Conservation (phyloP, 2,888 invertebrate species). For the Acrocyrtus sp. region DNA sequence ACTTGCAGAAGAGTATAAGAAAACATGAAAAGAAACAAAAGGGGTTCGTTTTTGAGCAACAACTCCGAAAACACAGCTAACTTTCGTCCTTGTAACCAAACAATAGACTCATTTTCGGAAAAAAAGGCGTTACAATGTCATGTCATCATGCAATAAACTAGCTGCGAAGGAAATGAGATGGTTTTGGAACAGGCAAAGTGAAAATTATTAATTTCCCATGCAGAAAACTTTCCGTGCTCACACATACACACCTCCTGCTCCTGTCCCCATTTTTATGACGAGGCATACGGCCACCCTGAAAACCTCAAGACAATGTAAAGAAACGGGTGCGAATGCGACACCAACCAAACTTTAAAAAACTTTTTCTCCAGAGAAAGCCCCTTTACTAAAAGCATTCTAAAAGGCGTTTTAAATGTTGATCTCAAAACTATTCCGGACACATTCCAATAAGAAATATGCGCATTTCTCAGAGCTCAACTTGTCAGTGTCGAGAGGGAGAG, state of each 20-base stretch:
- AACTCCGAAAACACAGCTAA: conserved; percentile 5
- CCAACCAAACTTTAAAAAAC: too few relatives aligned
- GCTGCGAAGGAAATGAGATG: background rate
- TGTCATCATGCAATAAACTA: background rate
- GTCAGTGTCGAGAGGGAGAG: conserved; percentile 10
- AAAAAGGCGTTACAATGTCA: conserved; percentile 36
- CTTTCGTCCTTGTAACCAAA: conserved; percentile 33
- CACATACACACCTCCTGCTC: background rate
- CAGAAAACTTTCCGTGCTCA: too few relatives aligned
- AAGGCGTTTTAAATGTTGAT: too few relatives aligned
- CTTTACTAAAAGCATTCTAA: too few relatives aligned
- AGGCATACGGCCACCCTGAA: too few relatives aligned
- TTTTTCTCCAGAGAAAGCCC: too few relatives aligned
- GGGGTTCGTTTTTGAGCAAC: too few relatives aligned
- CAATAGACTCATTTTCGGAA: conserved; percentile 6
- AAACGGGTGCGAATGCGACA: background rate
- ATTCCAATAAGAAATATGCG: too few relatives aligned
- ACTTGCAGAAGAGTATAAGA: background rate
- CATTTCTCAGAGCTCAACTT: conserved; percentile 28
- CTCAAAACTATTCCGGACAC: too few relatives aligned
- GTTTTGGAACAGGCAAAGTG: background rate
- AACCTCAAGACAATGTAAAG: too few relatives aligned
- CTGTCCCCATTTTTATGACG: too few relatives aligned
- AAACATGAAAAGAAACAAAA: too few relatives aligned
- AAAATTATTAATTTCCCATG: conserved; percentile 34